These are phyloP conservation scores for Phengaris alcon DNA, from an alignment of 2,888 invertebrate genomes.

Conservation along the genomic window DNA sequence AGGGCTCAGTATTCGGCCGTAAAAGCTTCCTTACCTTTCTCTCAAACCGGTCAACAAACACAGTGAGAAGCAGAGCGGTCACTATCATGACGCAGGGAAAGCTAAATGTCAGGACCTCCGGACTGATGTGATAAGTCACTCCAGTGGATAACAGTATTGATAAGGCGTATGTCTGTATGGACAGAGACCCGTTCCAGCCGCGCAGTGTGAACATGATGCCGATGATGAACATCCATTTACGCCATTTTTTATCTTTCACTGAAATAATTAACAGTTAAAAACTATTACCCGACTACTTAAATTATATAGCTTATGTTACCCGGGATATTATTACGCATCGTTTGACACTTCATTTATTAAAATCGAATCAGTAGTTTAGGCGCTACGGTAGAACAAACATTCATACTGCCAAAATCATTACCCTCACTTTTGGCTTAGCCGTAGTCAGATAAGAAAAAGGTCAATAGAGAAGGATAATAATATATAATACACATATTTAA, in stretches of 20 bases:
- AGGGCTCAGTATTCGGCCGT: too few species aligned
- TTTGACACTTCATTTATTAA: too few species aligned
- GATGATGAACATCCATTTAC: constrained; percentile 48
- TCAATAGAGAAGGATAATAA: too few species aligned
- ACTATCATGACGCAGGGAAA: constrained; percentile 61
- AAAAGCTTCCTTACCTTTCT: constrained; percentile 52
- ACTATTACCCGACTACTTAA: background rate
- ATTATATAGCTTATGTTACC: too few species aligned
- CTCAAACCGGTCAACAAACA: constrained; percentile 57
- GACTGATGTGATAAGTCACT: constrained; percentile 52
- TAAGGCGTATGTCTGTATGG: constrained; percentile 55
- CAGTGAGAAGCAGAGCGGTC: constrained; percentile 54
- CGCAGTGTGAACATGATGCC: constrained; percentile 45
- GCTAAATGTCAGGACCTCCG: constrained; percentile 57
- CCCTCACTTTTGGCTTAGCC: too few species aligned
- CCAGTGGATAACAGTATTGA: constrained; percentile 54
- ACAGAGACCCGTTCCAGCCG: constrained; percentile 53
- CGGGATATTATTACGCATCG: too few species aligned
- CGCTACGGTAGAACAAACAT: too few species aligned
- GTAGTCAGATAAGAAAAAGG: too few species aligned
- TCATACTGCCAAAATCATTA: too few species aligned
- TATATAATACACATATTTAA: too few species aligned
- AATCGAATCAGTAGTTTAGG: too few species aligned
- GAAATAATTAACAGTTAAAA: background rate
- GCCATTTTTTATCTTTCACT: constrained; percentile 47